phyloP scores from a whole-genome alignment of 92 coral and sea anemone genomes.

The Virgularia gustaviana region DNA sequence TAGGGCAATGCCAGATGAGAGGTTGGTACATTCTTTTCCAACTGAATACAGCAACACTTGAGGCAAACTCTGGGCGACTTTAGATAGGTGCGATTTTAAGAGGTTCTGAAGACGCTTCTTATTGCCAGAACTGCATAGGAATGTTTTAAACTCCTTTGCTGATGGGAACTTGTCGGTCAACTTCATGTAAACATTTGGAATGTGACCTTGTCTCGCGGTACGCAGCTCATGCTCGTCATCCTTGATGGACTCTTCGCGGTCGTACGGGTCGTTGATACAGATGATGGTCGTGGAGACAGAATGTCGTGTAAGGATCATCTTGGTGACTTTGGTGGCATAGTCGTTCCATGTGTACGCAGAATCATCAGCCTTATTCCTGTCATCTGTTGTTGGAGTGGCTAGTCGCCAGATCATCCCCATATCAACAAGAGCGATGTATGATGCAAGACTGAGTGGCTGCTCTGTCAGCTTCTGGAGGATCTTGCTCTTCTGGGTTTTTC shows the following conservation, averaged over 20 bases:
- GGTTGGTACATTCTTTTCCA: constrained; percentile 2
- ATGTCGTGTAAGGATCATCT: constrained; percentile 9
- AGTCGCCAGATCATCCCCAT: constrained; percentile 32
- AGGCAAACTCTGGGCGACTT: background rate
- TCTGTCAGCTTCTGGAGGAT: constrained; percentile 6
- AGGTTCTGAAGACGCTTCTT: constrained; percentile 9
- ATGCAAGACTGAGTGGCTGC: background rate
- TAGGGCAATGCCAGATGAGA: background rate
- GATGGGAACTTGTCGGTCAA: constrained; percentile 7
- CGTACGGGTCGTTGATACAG: constrained; percentile 18
- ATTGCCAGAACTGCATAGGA: constrained; percentile 16
- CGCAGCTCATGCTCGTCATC: constrained; percentile 24
- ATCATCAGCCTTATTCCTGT: constrained; percentile 2
- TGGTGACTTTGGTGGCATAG: constrained; percentile 6
- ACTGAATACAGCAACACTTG: constrained; percentile 11
- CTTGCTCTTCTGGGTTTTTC: constrained; percentile 26
- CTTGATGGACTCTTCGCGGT: constrained; percentile 8
- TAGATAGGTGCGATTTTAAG: constrained; percentile 6
- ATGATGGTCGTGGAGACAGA: background rate
- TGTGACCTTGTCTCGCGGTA: constrained; percentile 1
- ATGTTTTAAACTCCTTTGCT: background rate
- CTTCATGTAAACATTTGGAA: constrained; percentile 11
- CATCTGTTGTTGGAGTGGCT: constrained; percentile 19
- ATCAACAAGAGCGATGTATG: constrained; percentile 23
- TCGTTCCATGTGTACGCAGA: constrained; percentile 15